Evolutionary conservation across 2,888 invertebrate genomes (phyloP).

Genomic region (Chrysolina haemoptera): DNA sequence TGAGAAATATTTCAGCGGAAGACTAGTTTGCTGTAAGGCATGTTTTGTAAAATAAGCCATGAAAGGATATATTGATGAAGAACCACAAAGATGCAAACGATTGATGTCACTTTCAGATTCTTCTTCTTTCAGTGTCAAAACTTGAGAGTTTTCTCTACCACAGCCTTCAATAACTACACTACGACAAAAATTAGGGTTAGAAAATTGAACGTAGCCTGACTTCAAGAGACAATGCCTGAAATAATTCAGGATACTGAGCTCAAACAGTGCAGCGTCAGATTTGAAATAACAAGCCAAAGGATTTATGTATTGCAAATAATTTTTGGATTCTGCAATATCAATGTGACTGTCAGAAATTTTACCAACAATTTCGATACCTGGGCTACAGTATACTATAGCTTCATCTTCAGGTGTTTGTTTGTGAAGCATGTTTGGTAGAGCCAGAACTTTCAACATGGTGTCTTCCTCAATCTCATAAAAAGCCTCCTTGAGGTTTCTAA

Average conservation of each 20-base stretch:
- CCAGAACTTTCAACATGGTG: constrained; percentile 76
- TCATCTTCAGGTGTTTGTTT: constrained; percentile 73
- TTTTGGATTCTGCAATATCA: constrained; percentile 72
- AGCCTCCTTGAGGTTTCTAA: constrained; percentile 76
- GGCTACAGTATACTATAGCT: constrained; percentile 58
- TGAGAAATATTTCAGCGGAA: constrained; percentile 81
- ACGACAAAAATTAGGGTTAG: constrained; percentile 85
- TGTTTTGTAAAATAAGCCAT: constrained; percentile 82
- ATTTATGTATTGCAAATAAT: constrained; percentile 75
- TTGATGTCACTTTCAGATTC: constrained; percentile 72
- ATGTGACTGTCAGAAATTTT: constrained; percentile 71
- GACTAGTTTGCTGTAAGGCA: constrained; percentile 73
- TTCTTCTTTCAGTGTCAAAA: constrained; percentile 76
- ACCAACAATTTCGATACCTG: not conserved
- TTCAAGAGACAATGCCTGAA: constrained; percentile 70
- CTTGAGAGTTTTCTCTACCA: constrained; percentile 72
- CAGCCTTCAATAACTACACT: constrained; percentile 84
- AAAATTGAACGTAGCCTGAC: constrained; percentile 76
- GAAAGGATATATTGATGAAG: constrained; percentile 81
- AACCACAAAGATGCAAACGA: constrained; percentile 82
- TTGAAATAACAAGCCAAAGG: constrained; percentile 76
- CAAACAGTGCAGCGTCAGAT: constrained; percentile 81
- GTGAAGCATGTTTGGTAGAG: constrained; percentile 82
- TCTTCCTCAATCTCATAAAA: constrained; percentile 83
- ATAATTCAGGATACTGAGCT: constrained; percentile 75